Evolutionary conservation across 2,113 vertebrate genomes (phyloP).

Genomic region (Eurypyga helias): DNA sequence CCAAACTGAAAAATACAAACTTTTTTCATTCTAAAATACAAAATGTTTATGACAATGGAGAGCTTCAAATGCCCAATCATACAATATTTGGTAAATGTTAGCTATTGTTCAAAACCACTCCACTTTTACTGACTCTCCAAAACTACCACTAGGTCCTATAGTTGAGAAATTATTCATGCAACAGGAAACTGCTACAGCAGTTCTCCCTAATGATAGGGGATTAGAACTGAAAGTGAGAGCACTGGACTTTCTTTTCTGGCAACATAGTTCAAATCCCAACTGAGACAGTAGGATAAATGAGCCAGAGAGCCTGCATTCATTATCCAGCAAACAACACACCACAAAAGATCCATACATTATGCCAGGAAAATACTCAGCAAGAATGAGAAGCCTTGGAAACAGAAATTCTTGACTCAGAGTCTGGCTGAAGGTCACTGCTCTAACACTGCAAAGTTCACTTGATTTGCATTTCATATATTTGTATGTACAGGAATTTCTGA

Average conservation of each 20-base stretch:
- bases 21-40: not conserved
- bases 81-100: not conserved
- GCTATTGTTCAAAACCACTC: not conserved
- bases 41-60: not conserved
- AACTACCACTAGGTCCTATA: not conserved
- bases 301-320: slow-evolving; percentile 24
- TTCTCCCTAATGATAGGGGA: not conserved
- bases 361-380: slow-evolving; percentile 5
- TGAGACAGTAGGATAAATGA: slow-evolving; percentile 23
- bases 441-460: not conserved
- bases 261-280: slow-evolving; percentile 23
- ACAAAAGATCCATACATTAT: slow-evolving; percentile 58
- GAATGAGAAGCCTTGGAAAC: slow-evolving; percentile 50
- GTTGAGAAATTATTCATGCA: not conserved
- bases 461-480: slow-evolving; percentile 25
- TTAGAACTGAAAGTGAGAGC: slow-evolving; percentile 21
- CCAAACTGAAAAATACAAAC: not conserved
- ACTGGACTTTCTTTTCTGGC: not conserved
- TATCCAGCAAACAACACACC: not conserved
- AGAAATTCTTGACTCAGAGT: slow-evolving; percentile 42
- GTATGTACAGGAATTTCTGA: slow-evolving; percentile 37
- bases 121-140: not conserved
- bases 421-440: slow-evolving; percentile 31
- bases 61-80: not conserved
- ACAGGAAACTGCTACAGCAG: not conserved